Percentiles rank a stretch among this genome's conserved stretches.
These are phyloP conservation scores for Alcedo quadribrachys DNA, from an alignment of 2,797 vertebrate species.

Conservation along the genomic window DNA sequence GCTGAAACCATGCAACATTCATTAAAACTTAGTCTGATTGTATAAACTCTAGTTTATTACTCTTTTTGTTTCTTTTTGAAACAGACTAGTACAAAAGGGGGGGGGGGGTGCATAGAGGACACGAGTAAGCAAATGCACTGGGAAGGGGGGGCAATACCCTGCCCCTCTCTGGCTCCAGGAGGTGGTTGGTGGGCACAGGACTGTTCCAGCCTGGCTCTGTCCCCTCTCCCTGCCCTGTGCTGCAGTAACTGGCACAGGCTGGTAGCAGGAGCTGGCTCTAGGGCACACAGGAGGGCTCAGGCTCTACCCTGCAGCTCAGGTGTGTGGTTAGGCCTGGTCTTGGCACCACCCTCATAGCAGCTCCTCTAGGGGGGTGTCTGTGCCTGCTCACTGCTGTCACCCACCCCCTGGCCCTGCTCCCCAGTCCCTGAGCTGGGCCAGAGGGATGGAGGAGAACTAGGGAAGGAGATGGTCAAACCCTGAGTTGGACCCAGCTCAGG, in stretches of 20 bases:
- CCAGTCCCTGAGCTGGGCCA: background rate
- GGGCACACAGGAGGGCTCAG: background rate
- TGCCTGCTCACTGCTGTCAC: background rate
- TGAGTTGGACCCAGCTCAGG: background rate
- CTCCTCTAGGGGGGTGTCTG: background rate
- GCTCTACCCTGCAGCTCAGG: background rate
- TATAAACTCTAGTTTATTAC: slow-evolving; percentile 62
- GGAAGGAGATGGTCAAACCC: too few species aligned
- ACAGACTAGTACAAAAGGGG: slow-evolving; percentile 60
- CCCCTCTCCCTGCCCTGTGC: background rate
- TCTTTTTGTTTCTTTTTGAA: background rate
- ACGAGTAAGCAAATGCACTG: background rate
- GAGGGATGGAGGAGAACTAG: background rate
- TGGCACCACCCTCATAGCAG: background rate
- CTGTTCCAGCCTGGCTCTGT: background rate
- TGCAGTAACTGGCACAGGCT: too few species aligned
- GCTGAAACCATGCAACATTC: background rate
- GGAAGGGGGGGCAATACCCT: background rate
- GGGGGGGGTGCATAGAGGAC: background rate
- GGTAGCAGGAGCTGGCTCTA: too few species aligned
- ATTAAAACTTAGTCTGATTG: slow-evolving; percentile 50
- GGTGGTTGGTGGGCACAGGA: background rate
- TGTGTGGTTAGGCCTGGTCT: background rate
- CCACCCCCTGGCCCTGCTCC: too few species aligned
- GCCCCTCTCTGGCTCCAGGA: rapidly evolving